Evolutionary conservation across 2,113 vertebrate species (phyloP), one percentile per base, ranked within the genome.

Genomic region (Hypocryptadius cinnamomeus): DNA sequence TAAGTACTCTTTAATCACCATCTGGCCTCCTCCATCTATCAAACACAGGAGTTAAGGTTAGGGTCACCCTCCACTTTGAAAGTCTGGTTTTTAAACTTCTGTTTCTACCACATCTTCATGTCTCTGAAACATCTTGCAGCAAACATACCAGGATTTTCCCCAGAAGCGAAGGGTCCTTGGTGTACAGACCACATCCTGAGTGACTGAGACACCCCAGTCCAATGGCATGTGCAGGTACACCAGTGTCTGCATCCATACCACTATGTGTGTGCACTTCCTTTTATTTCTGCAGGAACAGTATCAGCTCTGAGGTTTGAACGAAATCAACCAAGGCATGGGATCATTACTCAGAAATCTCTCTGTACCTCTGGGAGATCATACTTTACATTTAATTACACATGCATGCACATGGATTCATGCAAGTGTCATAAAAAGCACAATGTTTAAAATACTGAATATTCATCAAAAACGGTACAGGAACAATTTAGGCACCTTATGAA

Each of bases 1-100:
- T 77, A 37, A 64, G 24, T 92, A 81, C 40, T 84, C 89, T 92
- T 96, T 92, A 95, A 90, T 89, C 78, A 42, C 10, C 28, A 79
- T 71, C 27, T 86, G 70, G 24, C 63, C 66, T 91, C 73, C 81
- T 93, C 47, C n/a, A 6, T 70, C 42, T 48, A 33, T 39, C 48
- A 82, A 91, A 92, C 33, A 23, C 64, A 63, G 69, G 42, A 93
- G 59, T 85, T 94, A 90, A 87, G 85, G 47, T 90, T 85, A 91
- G 31, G 92, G 71, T 44, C 30, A 53, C 11, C 19, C 45, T 77
- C 70, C 25, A 56, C 64, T 92, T 68, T 78, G 40, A 56, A 44
- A 68, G 28, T 24, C 56, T 69, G 40, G 7, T 22, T 71, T 61
- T 73, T 77, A 90, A 83, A 77, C 13, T 5, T 84, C 47, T 9